Evolutionary conservation across 2,113 vertebrate genomes (phyloP).

Genomic region (Clarias batrachus): DNA sequence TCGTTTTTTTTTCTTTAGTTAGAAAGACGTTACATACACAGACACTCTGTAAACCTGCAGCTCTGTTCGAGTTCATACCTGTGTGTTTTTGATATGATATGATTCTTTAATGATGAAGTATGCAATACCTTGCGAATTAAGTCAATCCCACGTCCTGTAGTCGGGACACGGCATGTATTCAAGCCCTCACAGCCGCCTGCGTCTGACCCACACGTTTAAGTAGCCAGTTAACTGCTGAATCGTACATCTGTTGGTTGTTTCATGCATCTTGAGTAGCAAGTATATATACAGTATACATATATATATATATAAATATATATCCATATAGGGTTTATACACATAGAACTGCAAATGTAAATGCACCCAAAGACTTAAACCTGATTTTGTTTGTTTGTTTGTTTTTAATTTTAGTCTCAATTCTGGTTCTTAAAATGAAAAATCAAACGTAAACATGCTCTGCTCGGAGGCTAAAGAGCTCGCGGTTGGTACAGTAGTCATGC

Average conservation of each 20-base stretch:
- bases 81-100: constrained; percentile 1
- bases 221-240: background rate
- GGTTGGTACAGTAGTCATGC: constrained; percentile 20
- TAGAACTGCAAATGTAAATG: background rate
- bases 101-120: constrained; percentile 22
- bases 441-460: background rate
- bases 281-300: background rate
- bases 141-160: background rate
- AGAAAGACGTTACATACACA: background rate
- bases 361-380: constrained; percentile 9
- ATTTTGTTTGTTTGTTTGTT: background rate
- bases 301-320: background rate
- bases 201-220: background rate
- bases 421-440: constrained; percentile 21
- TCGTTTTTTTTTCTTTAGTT: constrained; percentile 30
- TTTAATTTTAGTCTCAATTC: background rate
- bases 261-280: constrained; percentile 9
- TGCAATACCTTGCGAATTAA: constrained; percentile 7
- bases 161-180: background rate
- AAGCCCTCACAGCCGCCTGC: background rate
- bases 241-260: background rate
- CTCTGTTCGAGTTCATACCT: background rate
- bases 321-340: background rate
- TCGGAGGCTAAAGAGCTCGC: background rate
- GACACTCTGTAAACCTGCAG: background rate